Evolutionary conservation across 2,797 vertebrate genomes (phyloP).

Genomic region (Meriones psammophilus): DNA sequence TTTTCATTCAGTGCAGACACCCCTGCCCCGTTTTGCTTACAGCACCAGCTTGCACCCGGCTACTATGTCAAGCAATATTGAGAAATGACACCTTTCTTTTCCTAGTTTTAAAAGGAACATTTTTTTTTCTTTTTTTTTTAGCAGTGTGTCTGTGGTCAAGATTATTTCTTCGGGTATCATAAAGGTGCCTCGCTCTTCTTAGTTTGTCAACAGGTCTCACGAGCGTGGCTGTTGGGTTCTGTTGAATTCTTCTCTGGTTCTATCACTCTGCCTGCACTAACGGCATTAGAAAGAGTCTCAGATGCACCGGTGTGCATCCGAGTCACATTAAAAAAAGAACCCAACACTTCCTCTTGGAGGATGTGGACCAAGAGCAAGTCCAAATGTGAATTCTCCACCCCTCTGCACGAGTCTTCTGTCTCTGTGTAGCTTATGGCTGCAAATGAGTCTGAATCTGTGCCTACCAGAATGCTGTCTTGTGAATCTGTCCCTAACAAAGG

Average conservation of each 20-base stretch:
- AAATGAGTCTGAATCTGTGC: not conserved
- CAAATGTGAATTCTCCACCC: not conserved
- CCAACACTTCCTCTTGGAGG: not conserved
- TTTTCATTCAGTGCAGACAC: not conserved
- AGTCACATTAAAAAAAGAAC: not conserved
- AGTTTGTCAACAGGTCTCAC: not conserved
- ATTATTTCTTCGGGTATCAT: not conserved
- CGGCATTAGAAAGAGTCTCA: not conserved
- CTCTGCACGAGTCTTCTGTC: not conserved
- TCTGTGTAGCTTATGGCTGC: not conserved
- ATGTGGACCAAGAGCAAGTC: not conserved
- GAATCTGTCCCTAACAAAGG: not conserved
- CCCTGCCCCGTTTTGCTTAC: not conserved
- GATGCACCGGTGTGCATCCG: accelerated
- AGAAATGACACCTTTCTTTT: not conserved
- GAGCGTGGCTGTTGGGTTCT: not conserved
- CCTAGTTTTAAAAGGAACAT: not conserved
- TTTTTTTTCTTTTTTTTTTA: not conserved
- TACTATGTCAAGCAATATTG: not conserved
- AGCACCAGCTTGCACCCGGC: too few species aligned
- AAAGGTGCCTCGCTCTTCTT: not conserved
- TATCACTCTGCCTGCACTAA: not conserved
- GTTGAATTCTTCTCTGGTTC: not conserved
- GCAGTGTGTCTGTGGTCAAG: not conserved
- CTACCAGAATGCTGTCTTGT: not conserved